These are phyloP conservation scores for Lophochroa leadbeateri DNA, from an alignment of 2,113 vertebrate genomes.

Conservation along the genomic window DNA sequence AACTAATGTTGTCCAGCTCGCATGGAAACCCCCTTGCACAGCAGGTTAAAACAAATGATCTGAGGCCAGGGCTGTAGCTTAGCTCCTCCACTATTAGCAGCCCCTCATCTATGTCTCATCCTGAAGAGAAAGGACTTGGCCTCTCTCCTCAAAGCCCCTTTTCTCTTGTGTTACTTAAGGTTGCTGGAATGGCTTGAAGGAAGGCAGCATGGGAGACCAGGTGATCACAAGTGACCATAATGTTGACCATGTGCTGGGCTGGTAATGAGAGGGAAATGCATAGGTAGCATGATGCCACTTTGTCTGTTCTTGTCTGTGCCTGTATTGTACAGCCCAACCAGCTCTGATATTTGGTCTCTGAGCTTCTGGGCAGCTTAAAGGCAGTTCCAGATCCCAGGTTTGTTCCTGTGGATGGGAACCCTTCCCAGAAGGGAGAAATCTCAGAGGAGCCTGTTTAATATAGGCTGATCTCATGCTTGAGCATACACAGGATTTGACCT, in stretches of 20 bases:
- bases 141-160: not conserved
- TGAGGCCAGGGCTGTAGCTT: not conserved
- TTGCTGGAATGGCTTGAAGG: not conserved
- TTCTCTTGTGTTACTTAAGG: not conserved
- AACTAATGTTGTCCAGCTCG: not conserved
- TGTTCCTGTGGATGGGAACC: conserved; percentile 21
- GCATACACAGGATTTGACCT: conserved; percentile 38
- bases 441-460: conserved; percentile 31
- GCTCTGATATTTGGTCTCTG: not conserved
- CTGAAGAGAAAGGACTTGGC: not conserved
- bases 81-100: not conserved
- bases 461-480: conserved; percentile 55
- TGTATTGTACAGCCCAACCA: not conserved
- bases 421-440: conserved; percentile 46
- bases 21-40: not conserved
- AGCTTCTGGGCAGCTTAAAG: not conserved
- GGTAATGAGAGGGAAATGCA: not conserved
- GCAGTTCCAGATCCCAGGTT: not conserved
- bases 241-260: not conserved
- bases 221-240: not conserved
- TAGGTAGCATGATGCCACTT: not conserved
- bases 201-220: not conserved
- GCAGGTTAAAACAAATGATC: not conserved
- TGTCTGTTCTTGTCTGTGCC: not conserved
- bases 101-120: not conserved